Evolutionary conservation across 2,113 vertebrate species (phyloP).

Genomic region (Scolopax mira): DNA sequence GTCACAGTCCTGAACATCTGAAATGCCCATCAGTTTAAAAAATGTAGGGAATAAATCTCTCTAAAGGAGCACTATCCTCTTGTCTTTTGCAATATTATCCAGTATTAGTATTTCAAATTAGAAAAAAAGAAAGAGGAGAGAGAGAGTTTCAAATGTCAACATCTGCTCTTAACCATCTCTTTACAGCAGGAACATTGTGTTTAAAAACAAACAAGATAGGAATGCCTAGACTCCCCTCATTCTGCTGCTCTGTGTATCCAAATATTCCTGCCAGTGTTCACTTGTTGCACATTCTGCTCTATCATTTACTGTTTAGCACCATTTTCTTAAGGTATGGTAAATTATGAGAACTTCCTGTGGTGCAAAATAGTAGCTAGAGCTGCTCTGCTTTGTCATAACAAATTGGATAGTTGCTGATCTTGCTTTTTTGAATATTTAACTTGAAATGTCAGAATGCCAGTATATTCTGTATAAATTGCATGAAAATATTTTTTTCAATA

Average conservation of each 20-base stretch:
- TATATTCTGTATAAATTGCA: not conserved
- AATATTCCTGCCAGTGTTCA: not conserved
- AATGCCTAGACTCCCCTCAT: not conserved
- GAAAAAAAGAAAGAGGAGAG: not conserved
- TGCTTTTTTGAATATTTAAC: not conserved
- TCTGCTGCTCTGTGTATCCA: not conserved
- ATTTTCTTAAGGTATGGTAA: not conserved
- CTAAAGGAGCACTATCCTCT: not conserved
- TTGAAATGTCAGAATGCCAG: not conserved
- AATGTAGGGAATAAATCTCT: not conserved
- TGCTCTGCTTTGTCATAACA: not conserved
- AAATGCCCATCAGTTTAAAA: conserved; percentile 35
- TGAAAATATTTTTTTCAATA: not conserved
- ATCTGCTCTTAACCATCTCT: not conserved
- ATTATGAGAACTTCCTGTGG: not conserved
- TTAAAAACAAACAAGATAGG: conserved; percentile 1
- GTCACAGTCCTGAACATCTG: conserved; percentile 68
- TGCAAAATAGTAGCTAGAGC: not conserved
- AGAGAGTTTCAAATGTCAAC: not conserved
- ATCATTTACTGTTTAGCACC: not conserved
- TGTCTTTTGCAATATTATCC: conserved; percentile 19
- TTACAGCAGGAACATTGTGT: not conserved
- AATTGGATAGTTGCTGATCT: not conserved
- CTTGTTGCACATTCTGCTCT: not conserved
- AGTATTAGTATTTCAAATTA: conserved; percentile 38